Percentiles rank a stretch among this genome's conserved stretches.
phyloP scores from a whole-genome alignment of 2,888 invertebrate species.

The Tetanocera ferruginea region DNA sequence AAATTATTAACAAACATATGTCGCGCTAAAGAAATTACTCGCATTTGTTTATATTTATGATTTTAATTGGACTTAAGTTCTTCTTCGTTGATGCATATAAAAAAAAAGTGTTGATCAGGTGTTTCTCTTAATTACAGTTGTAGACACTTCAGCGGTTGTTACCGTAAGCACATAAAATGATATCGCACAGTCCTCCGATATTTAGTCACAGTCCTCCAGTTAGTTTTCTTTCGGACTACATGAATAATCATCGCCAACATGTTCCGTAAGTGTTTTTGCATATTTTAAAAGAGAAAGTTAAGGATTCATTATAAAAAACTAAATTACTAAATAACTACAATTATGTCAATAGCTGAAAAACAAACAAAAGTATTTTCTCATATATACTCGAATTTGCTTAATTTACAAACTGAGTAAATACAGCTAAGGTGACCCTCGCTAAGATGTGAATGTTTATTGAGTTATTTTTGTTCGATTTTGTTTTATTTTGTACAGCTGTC shows the following conservation, averaged over 20 bases:
- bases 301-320: not conserved
- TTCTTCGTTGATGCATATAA: not conserved
- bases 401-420: too few relatives aligned
- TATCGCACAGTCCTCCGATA: slow-evolving; percentile 78
- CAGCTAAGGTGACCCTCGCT: too few relatives aligned
- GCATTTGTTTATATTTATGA: slow-evolving; percentile 11
- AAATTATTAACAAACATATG: slow-evolving; percentile 6
- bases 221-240: slow-evolving; percentile 75
- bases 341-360: not conserved
- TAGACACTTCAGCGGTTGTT: slow-evolving; percentile 1
- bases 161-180: slow-evolving; percentile 65
- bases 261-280: slow-evolving; percentile 64
- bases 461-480: not conserved
- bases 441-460: not conserved
- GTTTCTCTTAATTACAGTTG: slow-evolving; percentile 4
- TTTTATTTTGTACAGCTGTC: too few relatives aligned
- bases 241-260: slow-evolving; percentile 67
- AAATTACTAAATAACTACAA: not conserved
- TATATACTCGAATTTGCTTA: too few relatives aligned
- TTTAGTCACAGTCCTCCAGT: slow-evolving; percentile 81
- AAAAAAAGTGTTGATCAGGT: not conserved
- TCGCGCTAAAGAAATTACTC: not conserved
- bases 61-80: slow-evolving; percentile 7
- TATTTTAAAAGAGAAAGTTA: slow-evolving; percentile 17
- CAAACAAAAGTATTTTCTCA: too few relatives aligned